These are phyloP conservation scores for Myotis lucifugus DNA, from an alignment of 2,113 vertebrate species.

Conservation along the genomic window DNA sequence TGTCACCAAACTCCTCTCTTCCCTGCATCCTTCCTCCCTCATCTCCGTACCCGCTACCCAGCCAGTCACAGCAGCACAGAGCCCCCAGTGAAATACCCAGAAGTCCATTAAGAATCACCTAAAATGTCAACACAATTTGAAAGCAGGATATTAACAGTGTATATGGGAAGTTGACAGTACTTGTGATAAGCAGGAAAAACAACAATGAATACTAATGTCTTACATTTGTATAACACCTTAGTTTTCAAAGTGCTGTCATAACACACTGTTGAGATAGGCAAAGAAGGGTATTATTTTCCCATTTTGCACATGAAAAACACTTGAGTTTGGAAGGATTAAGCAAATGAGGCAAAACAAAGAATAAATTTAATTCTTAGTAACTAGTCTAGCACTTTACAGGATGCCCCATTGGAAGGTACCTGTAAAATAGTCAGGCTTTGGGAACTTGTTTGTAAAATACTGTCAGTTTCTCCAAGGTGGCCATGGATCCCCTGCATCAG, in stretches of 20 bases:
- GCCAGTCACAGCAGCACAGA: background rate
- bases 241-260: conserved; percentile 55
- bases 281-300: background rate
- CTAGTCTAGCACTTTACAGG: background rate
- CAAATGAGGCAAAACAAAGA: background rate
- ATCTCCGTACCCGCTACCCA: background rate
- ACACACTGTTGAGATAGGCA: conserved; percentile 44
- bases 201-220: conserved; percentile 68
- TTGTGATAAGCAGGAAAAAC: conserved; percentile 65
- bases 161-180: conserved; percentile 60
- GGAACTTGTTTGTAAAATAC: background rate
- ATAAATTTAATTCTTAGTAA: background rate
- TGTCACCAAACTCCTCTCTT: background rate
- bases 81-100: background rate
- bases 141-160: conserved; percentile 57
- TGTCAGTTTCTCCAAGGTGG: background rate
- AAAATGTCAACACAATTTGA: conserved; percentile 64
- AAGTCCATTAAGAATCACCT: conserved; percentile 70
- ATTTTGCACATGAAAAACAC: conserved; percentile 54
- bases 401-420: background rate
- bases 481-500: too few species aligned
- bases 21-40: background rate
- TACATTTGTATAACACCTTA: conserved; percentile 64
- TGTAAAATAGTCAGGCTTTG: background rate
- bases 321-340: conserved; percentile 34